Evolutionary conservation across 2,797 vertebrate genomes (phyloP).

Genomic region (Muscicapa comitata): DNA sequence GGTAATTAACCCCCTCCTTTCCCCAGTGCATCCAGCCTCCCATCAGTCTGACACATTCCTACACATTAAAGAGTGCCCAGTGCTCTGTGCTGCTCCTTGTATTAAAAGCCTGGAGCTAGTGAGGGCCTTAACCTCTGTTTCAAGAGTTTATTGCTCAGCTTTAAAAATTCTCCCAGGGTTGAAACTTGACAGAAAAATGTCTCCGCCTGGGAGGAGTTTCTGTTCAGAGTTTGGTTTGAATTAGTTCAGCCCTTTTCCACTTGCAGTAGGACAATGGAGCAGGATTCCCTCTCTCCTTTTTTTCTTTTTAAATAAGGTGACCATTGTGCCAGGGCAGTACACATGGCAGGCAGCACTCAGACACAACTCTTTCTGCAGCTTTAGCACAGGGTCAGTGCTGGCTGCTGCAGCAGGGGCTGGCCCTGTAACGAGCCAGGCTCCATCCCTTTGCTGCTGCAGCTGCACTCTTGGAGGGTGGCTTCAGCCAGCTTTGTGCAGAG

Average conservation of each 20-base stretch:
- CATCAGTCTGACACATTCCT: background rate
- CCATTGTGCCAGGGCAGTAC: background rate
- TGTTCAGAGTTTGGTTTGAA: slow-evolving; percentile 60
- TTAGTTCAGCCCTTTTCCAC: slow-evolving; percentile 39
- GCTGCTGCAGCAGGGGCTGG: background rate
- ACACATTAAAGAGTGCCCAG: background rate
- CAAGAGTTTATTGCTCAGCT: slow-evolving; percentile 55
- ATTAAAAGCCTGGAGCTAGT: background rate
- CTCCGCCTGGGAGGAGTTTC: slow-evolving; percentile 43
- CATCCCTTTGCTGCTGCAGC: background rate
- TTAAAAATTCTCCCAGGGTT: slow-evolving; percentile 64
- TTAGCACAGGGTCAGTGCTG: background rate
- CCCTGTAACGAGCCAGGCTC: fast-evolving
- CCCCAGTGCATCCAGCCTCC: background rate
- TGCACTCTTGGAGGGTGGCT: background rate
- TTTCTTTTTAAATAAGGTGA: background rate
- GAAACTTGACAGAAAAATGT: slow-evolving; percentile 46
- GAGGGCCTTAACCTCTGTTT: slow-evolving; percentile 13
- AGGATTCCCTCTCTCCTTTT: background rate
- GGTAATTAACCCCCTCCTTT: slow-evolving; percentile 10
- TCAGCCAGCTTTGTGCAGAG: background rate
- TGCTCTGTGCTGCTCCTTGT: background rate
- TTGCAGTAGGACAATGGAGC: slow-evolving; percentile 39
- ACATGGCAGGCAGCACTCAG: background rate
- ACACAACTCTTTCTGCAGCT: background rate